A percentile compares a stretch with the other conserved stretches of the same genome.
Evolutionary conservation across 2,797 vertebrate genomes (phyloP).

Genomic region (Epinephelus malabaricus): DNA sequence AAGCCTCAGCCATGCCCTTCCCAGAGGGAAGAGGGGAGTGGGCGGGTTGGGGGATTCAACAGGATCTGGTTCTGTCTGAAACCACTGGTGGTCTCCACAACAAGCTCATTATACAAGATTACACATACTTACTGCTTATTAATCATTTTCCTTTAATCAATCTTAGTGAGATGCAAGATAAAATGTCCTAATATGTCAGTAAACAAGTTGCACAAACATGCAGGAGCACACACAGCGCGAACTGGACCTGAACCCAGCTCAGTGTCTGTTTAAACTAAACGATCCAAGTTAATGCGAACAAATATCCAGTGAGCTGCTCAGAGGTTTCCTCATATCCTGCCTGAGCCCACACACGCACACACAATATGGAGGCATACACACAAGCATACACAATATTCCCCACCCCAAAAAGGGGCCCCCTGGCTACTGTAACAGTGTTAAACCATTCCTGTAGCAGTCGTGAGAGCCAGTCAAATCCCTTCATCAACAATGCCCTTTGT

Average conservation of each 20-base stretch:
- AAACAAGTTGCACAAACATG: slow-evolving; percentile 45
- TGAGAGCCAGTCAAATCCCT: slow-evolving; percentile 58
- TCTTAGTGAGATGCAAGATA: slow-evolving; percentile 26
- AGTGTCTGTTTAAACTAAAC: slow-evolving; percentile 82
- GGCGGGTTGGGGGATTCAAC: slow-evolving; percentile 41
- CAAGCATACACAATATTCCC: slow-evolving; percentile 35
- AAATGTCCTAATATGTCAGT: slow-evolving; percentile 24
- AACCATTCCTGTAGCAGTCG: slow-evolving; percentile 56
- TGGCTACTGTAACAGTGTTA: slow-evolving; percentile 60
- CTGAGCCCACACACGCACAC: slow-evolving; percentile 52
- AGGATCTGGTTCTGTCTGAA: slow-evolving; percentile 59
- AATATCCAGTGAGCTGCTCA: slow-evolving; percentile 79
- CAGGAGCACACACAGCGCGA: slow-evolving; percentile 27
- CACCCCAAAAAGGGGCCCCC: slow-evolving; percentile 52
- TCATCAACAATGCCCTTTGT: slow-evolving; percentile 76
- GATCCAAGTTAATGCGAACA: slow-evolving; percentile 82
- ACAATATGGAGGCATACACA: slow-evolving; percentile 34
- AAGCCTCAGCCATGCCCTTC: slow-evolving; percentile 52
- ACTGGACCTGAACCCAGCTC: slow-evolving; percentile 78
- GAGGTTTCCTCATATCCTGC: slow-evolving; percentile 84
- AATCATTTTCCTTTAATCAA: slow-evolving; percentile 32
- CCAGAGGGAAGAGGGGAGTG: slow-evolving; percentile 51
- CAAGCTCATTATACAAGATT: slow-evolving; percentile 39
- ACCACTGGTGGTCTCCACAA: slow-evolving; percentile 56
- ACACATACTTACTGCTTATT: slow-evolving; percentile 15